A percentile compares a stretch with the other conserved stretches of the same genome.
These are phyloP conservation scores for Diglossa brunneiventris DNA, from an alignment of 2,113 vertebrate genomes.

Conservation along the genomic window DNA sequence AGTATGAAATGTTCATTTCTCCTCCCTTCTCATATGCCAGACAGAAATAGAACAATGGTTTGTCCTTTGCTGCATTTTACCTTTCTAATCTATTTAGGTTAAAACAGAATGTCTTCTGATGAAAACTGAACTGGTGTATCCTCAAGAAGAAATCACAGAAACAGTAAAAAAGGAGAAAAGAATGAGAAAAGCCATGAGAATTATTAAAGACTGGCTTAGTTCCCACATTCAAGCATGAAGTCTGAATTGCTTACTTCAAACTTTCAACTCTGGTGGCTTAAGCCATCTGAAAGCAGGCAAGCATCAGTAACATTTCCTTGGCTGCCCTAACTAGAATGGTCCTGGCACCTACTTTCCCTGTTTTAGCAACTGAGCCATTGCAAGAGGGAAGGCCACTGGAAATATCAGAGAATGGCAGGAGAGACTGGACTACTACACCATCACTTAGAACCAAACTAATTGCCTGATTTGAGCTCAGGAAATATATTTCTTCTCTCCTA, in stretches of 20 bases:
- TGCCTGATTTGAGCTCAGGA: neutral
- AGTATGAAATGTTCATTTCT: neutral
- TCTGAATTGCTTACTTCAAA: neutral
- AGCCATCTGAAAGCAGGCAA: neutral
- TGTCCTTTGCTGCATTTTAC: neutral
- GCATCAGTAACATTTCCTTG: neutral
- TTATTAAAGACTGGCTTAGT: neutral
- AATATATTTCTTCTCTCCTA: neutral
- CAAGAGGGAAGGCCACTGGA: neutral
- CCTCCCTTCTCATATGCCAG: neutral
- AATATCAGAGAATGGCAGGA: neutral
- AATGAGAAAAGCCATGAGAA: neutral
- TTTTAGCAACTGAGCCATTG: neutral
- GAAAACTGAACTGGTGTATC: neutral
- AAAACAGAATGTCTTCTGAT: neutral
- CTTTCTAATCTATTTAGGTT: neutral
- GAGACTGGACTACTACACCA: neutral
- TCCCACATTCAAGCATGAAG: neutral
- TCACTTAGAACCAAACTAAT: neutral
- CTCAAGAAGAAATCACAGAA: neutral
- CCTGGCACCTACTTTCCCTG: neutral
- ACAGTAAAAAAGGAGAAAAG: neutral
- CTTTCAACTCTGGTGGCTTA: neutral
- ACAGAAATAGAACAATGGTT: neutral
- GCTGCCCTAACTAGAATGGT: neutral